These are phyloP conservation scores for Chaetoderma sp. DNA, from an alignment of 2,888 invertebrate genomes.

Conservation along the genomic window DNA sequence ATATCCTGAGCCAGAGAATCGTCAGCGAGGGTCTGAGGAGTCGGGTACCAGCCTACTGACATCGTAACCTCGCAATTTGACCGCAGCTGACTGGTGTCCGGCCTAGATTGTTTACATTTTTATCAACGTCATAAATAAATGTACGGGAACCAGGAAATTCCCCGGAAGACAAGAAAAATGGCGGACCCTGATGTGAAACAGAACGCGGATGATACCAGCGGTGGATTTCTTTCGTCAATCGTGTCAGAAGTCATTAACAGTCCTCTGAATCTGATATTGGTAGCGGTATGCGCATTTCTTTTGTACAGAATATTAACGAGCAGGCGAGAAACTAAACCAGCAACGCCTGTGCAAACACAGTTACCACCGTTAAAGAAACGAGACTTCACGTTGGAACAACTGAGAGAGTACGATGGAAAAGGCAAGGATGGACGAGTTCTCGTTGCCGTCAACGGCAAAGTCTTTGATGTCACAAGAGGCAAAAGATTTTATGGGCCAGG, in stretches of 20 bases:
- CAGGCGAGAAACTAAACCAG: conserved; percentile 43
- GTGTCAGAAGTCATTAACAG: conserved; percentile 76
- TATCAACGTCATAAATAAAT: no score
- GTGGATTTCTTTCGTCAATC: conserved; percentile 42
- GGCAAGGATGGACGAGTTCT: conserved; percentile 85
- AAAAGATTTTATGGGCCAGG: conserved; percentile 95
- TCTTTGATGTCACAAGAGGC: conserved; percentile 92
- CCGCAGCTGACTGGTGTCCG: no score
- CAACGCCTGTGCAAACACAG: conserved; percentile 72
- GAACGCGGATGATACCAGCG: conserved; percentile 31
- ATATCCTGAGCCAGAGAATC: no score
- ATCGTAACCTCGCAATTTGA: no score
- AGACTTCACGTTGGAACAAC: conserved; percentile 90
- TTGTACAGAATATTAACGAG: conserved; percentile 80
- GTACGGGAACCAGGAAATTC: no score
- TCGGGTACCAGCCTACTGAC: no score
- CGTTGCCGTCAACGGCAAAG: conserved; percentile 92
- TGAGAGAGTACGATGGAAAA: conserved; percentile 87
- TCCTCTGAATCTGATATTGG: conserved; percentile 79
- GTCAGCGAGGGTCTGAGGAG: no score
- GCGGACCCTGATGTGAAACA: conserved; percentile 33
- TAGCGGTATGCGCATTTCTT: conserved; percentile 78
- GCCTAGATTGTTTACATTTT: no score
- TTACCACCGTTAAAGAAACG: conserved; percentile 84
- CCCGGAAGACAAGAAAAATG: conserved; percentile 43